These are phyloP conservation scores for Eumerus sabulonum DNA, from an alignment of 2,888 invertebrate species.

Conservation along the genomic window DNA sequence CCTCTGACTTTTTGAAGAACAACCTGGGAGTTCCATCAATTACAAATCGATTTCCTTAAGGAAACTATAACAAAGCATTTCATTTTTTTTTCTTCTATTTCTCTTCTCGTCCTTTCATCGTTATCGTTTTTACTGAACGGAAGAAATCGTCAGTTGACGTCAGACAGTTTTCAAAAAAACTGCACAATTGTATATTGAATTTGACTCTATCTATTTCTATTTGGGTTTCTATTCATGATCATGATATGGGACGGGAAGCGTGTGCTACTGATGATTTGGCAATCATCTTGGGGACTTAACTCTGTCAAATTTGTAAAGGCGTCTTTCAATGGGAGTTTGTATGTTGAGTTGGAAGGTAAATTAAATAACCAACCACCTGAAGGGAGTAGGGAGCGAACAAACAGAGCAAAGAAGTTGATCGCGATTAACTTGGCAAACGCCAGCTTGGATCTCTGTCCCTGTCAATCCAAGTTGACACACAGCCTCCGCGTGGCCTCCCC, in stretches of 20 bases:
- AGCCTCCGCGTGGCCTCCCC: no score
- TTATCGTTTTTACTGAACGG: constrained; percentile 45
- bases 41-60: constrained; percentile 65
- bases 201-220: constrained; percentile 2
- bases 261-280: constrained; percentile 57
- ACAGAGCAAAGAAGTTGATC: no score
- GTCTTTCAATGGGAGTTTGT: constrained; percentile 8
- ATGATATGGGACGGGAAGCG: constrained; percentile 20
- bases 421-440: no score
- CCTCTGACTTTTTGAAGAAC: constrained; percentile 31
- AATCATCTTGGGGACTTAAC: constrained; percentile 15
- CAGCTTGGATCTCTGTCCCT: no score
- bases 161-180: constrained; percentile 50
- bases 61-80: constrained; percentile 28
- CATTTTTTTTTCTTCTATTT: no score
- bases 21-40: constrained; percentile 65
- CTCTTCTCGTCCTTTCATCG: constrained; percentile 26
- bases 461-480: no score
- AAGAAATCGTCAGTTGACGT: constrained; percentile 66
- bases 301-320: constrained; percentile 24
- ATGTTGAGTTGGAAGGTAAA: neutral
- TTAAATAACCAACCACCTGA: neutral
- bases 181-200: constrained; percentile 39
- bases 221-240: constrained; percentile 25
- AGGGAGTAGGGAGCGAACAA: no score